Percentiles rank a stretch among this genome's conserved stretches.
These are phyloP conservation scores for Andricus quercusramuli DNA, from an alignment of 2,888 invertebrate genomes.

Conservation along the genomic window DNA sequence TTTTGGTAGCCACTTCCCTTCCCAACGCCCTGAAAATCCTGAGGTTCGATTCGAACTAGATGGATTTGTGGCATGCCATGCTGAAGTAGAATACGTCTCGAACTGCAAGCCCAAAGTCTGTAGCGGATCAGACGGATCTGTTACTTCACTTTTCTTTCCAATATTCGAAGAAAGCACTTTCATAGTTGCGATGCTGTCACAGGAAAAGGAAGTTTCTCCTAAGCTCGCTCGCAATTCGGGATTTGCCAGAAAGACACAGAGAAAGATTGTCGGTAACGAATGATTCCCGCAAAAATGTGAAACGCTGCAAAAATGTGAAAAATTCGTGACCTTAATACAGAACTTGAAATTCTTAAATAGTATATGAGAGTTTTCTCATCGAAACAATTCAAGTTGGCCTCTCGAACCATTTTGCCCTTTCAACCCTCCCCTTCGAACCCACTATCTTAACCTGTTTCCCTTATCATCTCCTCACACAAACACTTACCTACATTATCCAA, in stretches of 20 bases:
- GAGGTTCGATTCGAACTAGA: slow-evolving; percentile 67
- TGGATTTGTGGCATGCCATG: slow-evolving; percentile 69
- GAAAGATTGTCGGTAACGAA: slow-evolving; percentile 16
- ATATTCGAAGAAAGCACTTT: slow-evolving; percentile 58
- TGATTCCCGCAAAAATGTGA: not conserved
- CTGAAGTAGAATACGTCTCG: slow-evolving; percentile 66
- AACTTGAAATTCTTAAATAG: no score
- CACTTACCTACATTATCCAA: no score
- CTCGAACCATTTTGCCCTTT: no score
- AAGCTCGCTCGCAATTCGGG: not conserved
- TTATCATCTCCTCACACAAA: no score
- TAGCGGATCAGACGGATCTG: slow-evolving; percentile 70
- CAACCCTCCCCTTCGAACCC: no score
- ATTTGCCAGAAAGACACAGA: not conserved
- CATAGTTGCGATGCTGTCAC: slow-evolving; percentile 42
- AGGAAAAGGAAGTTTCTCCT: not conserved
- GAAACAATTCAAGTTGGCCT: no score
- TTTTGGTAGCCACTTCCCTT: slow-evolving; percentile 7
- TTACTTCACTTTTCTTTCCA: slow-evolving; percentile 64
- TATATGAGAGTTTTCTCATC: no score
- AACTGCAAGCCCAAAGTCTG: slow-evolving; percentile 64
- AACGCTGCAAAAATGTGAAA: not conserved
- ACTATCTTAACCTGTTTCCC: no score
- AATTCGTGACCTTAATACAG: not conserved
- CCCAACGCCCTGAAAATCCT: slow-evolving; percentile 62